Evolutionary conservation across 53 echinoderm and acorn worm species (phyloP).

Genomic region (Henricia sp.): DNA sequence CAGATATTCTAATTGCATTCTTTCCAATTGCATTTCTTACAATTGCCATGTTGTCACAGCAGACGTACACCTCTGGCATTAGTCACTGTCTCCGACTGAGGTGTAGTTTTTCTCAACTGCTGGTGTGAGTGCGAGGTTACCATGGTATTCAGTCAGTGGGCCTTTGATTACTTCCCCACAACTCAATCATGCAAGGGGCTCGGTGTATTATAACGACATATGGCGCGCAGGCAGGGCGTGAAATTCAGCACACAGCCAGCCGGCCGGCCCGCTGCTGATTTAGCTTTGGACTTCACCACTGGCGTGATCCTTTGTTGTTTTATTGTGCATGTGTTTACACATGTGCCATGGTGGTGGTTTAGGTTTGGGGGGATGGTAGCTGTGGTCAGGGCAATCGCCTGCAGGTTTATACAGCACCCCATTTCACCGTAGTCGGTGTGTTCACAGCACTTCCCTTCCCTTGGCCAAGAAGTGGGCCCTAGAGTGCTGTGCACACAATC

Average conservation of each 20-base stretch:
- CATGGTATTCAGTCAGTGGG: slow-evolving; percentile 41
- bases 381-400: slow-evolving; percentile 47
- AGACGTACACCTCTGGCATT: slow-evolving; percentile 1
- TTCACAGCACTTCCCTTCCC: slow-evolving; percentile 57
- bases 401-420: slow-evolving; percentile 59
- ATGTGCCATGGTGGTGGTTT: neutral
- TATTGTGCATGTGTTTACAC: slow-evolving; percentile 7
- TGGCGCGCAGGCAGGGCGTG: slow-evolving; percentile 46
- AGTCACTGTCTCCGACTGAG: slow-evolving; percentile 22
- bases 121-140: slow-evolving; percentile 51
- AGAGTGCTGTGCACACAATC: slow-evolving; percentile 69
- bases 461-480: slow-evolving; percentile 56
- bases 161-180: slow-evolving; percentile 9
- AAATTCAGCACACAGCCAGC: slow-evolving; percentile 31
- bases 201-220: slow-evolving; percentile 33
- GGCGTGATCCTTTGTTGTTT: slow-evolving; percentile 19
- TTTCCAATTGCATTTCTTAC: neutral
- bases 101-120: slow-evolving; percentile 39
- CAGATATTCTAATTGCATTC: neutral
- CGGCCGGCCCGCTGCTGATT: neutral
- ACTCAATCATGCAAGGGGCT: slow-evolving; percentile 22
- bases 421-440: slow-evolving; percentile 50
- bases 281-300: neutral
- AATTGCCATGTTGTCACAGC: slow-evolving; percentile 22
- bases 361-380: slow-evolving; percentile 15